Base-by-base conservation (phyloP, 2,797 vertebrate genomes). In the Toxotes lorentzi region DNA sequence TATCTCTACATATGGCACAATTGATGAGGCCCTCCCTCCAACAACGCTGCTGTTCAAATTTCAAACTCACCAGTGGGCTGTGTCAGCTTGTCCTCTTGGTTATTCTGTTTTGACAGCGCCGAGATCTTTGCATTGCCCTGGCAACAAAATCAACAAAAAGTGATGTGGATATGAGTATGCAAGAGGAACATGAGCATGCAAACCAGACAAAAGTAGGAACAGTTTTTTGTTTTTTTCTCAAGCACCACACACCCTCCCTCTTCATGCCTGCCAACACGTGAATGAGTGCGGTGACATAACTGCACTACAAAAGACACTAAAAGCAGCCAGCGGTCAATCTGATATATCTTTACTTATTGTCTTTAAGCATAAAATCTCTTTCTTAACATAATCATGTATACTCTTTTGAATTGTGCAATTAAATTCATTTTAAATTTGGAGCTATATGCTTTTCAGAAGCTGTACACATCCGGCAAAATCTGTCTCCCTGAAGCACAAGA, bases 21-120 rank as follows among this genome's bases (percentile, higher is more conserved):
- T n/a, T 41, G 67, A 66, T 1, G n/a, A 40, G 66, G 63, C 63
- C 68, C 86, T 21, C 77, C 82, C 64, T 38, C 2, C 14, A 14
- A 14, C 21, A 23, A 30, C 68, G 48, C 50, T 40, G 54, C 16
- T 66, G 9, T 23, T 57, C 0, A 9, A n/a, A n/a, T 66, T 95
- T 96, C 75, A 93, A 96, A 97, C 98, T 97, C 92, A 99, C 98
- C 98, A 88, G 81, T 87, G 24, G 92, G 85, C 59, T 94, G 95
- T 69, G 89, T 86, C 19, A 84, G 79, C 65, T 90, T 84, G 0
- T 96, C 94, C 67, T 97, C 96, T 65, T 83, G 77, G 59, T 96
- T 94, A 86, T 89, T 90, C 73, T 91, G 89, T 51, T 90, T 93
- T 40, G 93, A 58, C 1, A 58, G 68, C 21, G 88, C 74, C 11